Evolutionary conservation across 2,113 vertebrate species (phyloP).

Genomic region (Hippoglossus stenolepis): DNA sequence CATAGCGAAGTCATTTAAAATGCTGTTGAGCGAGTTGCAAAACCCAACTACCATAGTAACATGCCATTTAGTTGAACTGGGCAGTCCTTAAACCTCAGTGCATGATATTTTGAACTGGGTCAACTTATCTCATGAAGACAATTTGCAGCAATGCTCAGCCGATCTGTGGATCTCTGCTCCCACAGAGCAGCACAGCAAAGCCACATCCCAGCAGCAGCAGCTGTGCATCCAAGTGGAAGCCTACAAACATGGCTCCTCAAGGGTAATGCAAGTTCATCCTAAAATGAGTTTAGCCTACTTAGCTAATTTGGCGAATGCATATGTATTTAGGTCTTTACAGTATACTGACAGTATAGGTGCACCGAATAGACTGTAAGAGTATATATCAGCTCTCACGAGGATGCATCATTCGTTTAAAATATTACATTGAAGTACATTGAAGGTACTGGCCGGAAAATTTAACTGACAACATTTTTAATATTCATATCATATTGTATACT

Average conservation of each 20-base stretch:
- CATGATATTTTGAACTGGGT: not conserved
- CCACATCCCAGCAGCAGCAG: not conserved
- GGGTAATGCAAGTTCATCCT: not conserved
- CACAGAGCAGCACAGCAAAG: not conserved
- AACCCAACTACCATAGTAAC: not conserved
- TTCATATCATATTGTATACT: too few species aligned
- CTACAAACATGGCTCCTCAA: not conserved
- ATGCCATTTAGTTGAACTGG: not conserved
- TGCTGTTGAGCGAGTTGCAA: not conserved
- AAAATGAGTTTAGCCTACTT: not conserved
- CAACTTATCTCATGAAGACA: not conserved
- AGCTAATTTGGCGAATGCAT: not conserved
- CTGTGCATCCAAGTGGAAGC: not conserved
- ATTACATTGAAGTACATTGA: too few species aligned
- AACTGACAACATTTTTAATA: too few species aligned
- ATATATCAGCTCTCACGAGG: too few species aligned
- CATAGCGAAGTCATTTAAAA: not conserved
- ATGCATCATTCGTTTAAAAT: too few species aligned
- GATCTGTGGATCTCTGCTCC: not conserved
- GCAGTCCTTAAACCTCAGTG: not conserved
- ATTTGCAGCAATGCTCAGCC: not conserved
- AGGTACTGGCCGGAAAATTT: too few species aligned
- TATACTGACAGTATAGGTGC: not conserved
- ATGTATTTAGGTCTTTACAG: not conserved
- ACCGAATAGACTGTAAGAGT: not conserved